Conservation (phyloP, 2,113 vertebrate genomes). For the Myocastor coypus region DNA sequence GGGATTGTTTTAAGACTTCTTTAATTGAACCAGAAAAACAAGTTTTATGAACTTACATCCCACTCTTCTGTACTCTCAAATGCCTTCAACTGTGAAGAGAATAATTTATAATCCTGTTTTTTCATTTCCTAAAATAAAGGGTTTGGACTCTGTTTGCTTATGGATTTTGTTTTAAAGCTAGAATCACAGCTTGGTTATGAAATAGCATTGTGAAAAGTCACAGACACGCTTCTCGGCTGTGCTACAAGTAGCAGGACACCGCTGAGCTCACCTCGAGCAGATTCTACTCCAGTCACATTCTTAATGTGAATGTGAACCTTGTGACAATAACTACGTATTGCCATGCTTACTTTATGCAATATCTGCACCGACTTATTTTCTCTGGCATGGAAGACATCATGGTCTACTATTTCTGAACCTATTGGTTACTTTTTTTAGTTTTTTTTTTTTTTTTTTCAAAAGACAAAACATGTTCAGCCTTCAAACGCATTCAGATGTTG, state of each 20-base stretch:
- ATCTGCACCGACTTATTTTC: conserved; percentile 65
- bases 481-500: conserved; percentile 76
- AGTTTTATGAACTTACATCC: conserved; percentile 16
- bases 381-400: conserved; percentile 67
- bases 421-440: conserved; percentile 61
- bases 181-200: neutral
- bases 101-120: neutral
- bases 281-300: conserved; percentile 45
- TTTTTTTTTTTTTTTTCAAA: conserved; percentile 49
- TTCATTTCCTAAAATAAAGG: conserved; percentile 38
- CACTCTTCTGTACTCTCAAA: neutral
- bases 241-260: conserved; percentile 18
- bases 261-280: neutral
- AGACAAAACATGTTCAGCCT: conserved; percentile 59
- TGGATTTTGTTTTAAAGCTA: conserved; percentile 42
- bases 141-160: neutral
- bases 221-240: neutral
- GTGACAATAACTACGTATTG: conserved; percentile 28
- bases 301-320: conserved; percentile 62
- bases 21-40: neutral
- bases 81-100: neutral
- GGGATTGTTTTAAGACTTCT: conserved; percentile 46
- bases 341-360: conserved; percentile 72
- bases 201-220: neutral
- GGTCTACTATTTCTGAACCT: conserved; percentile 73